Percentiles rank a stretch among this genome's conserved stretches.
Conservation (phyloP, 2,888 invertebrate genomes). For the Diaphora mendica region DNA sequence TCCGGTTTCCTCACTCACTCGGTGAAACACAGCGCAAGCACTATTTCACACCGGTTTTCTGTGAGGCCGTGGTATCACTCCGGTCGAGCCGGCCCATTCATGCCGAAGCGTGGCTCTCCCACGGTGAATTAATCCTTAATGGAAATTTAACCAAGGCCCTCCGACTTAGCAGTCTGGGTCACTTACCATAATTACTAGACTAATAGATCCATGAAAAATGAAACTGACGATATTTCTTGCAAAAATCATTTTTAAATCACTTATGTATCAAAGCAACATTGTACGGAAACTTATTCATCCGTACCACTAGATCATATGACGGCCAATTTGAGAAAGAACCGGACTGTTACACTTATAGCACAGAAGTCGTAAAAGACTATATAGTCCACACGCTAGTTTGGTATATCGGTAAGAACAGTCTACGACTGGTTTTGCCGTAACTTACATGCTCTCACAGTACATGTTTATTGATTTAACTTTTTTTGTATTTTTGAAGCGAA, state of each 20-base stretch:
- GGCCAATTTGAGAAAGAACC: neutral
- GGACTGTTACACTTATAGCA: neutral
- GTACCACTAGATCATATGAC: neutral
- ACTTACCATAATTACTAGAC: neutral
- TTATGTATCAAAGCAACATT: neutral
- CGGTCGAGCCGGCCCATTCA: no score
- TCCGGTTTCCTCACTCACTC: no score
- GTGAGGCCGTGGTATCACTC: no score
- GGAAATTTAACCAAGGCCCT: no score
- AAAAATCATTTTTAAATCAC: neutral
- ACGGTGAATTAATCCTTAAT: no score
- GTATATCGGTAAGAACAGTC: neutral
- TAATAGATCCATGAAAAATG: neutral
- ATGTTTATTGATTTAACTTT: neutral
- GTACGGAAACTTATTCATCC: neutral
- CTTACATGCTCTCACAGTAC: neutral
- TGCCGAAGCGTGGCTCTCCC: no score
- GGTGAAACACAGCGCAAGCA: no score
- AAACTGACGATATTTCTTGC: neutral
- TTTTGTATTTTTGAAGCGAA: neutral
- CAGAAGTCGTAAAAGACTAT: neutral
- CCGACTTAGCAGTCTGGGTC: no score
- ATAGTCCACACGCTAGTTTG: neutral
- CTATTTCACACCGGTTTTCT: no score
- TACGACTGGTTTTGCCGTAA: neutral